phyloP scores from a whole-genome alignment of 2,797 vertebrate species.

The Heliangelus exortis region DNA sequence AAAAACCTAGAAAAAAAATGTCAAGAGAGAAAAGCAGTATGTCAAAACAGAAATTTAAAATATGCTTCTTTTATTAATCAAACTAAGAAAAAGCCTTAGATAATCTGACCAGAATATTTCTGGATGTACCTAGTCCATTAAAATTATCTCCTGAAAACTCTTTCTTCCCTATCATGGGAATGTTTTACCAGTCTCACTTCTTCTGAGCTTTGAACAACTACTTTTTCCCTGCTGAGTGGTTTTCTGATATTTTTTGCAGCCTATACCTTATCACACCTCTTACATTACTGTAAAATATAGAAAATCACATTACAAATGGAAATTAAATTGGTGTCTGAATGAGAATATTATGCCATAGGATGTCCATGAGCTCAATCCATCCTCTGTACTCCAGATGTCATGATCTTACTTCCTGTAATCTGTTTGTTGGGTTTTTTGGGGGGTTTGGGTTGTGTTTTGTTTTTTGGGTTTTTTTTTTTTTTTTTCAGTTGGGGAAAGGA shows the following conservation, averaged over 20 bases:
- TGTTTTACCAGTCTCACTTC: neutral
- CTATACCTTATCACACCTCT: neutral
- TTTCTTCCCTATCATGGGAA: neutral
- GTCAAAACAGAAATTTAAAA: neutral
- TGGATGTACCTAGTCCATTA: neutral
- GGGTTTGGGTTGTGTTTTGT: neutral
- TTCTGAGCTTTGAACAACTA: neutral
- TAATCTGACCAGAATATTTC: neutral
- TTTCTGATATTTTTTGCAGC: neutral
- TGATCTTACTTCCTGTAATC: neutral
- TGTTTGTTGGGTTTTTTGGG: too few relatives aligned
- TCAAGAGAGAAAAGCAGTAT: neutral
- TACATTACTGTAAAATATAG: neutral
- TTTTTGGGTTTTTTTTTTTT: neutral
- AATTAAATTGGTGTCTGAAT: neutral
- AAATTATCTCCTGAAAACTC: neutral
- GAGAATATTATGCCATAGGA: neutral
- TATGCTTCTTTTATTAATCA: neutral
- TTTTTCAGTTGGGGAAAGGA: neutral
- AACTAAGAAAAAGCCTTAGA: neutral
- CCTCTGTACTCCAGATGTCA: neutral
- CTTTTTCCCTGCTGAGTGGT: neutral
- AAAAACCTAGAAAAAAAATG: slow-evolving; percentile 41
- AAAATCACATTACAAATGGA: neutral
- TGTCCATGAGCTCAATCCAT: neutral